These are phyloP conservation scores for Momotus momota DNA, from an alignment of 2,797 vertebrate species.

Conservation along the genomic window DNA sequence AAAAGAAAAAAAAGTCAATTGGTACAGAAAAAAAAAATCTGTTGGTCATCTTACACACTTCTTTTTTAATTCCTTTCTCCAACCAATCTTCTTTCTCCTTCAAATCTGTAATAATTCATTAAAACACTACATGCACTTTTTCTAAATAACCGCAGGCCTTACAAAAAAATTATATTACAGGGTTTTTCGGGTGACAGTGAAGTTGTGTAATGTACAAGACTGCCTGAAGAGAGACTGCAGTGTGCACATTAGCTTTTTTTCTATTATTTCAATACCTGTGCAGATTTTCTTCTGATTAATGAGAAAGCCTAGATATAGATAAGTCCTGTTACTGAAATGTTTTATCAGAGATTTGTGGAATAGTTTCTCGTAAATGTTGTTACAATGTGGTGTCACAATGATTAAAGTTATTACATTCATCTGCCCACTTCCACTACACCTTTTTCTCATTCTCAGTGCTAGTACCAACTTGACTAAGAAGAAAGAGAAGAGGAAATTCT, in stretches of 20 bases:
- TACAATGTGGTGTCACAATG: conserved; percentile 30
- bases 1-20: neutral
- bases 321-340: conserved; percentile 46
- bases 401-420: conserved; percentile 23
- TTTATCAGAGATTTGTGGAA: conserved; percentile 57
- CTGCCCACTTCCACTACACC: neutral
- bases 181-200: neutral
- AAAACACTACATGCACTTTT: neutral
- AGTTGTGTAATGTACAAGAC: neutral
- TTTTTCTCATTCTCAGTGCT: conserved; percentile 38
- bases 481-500: neutral
- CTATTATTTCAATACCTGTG: conserved; percentile 57
- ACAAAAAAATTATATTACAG: neutral
- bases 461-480: neutral
- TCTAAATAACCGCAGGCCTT: neutral
- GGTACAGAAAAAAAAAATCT: neutral
- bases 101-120: neutral
- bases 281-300: conserved; percentile 64
- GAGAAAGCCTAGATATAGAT: conserved; percentile 49
- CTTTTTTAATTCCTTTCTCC: neutral
- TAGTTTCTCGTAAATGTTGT: conserved; percentile 54
- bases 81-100: neutral
- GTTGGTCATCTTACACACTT: neutral
- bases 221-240: neutral
- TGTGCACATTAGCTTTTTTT: conserved; percentile 32